Evolutionary conservation across 1,140 invertebrate species (phyloP).

Genomic region (Drosophila micromelanica): DNA sequence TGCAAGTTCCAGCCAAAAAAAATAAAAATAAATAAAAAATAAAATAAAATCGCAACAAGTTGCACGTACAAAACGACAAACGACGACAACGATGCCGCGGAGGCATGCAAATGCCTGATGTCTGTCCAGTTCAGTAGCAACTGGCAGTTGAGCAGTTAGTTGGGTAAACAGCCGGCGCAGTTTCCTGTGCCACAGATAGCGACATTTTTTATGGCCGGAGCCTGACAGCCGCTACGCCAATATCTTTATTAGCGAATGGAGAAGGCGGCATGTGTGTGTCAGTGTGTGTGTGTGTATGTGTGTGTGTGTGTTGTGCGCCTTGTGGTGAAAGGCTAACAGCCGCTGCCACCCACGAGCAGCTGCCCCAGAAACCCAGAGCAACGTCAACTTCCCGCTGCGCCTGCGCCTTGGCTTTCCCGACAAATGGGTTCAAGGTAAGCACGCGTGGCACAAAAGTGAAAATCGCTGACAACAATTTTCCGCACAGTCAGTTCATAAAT

Average conservation of each 20-base stretch:
- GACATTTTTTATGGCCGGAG: constrained; percentile 69
- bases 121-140: constrained; percentile 16
- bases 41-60: constrained; percentile 63
- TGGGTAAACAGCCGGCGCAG: constrained; percentile 15
- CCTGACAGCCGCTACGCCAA: constrained; percentile 45
- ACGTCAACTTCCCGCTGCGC: constrained; percentile 37
- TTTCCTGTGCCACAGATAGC: constrained; percentile 79
- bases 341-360: constrained; percentile 66
- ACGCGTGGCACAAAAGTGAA: constrained; percentile 49
- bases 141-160: constrained; percentile 35
- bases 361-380: constrained; percentile 82
- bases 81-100: constrained; percentile 26
- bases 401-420: constrained; percentile 20
- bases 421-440: constrained; percentile 74
- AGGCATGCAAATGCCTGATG: constrained; percentile 51
- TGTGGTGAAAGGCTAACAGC: constrained; percentile 65
- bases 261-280: constrained; percentile 51
- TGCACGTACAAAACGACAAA: constrained; percentile 61
- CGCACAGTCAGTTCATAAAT: constrained; percentile 30
- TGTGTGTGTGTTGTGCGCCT: constrained; percentile 24
- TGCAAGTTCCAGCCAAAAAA: constrained; percentile 60
- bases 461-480: constrained; percentile 37
- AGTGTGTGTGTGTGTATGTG: constrained; percentile 49
- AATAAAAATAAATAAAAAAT: constrained; percentile 25
- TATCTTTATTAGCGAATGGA: constrained; percentile 75